Evolutionary conservation across 2,797 vertebrate species (phyloP).

Genomic region (Myotis daubentonii): DNA sequence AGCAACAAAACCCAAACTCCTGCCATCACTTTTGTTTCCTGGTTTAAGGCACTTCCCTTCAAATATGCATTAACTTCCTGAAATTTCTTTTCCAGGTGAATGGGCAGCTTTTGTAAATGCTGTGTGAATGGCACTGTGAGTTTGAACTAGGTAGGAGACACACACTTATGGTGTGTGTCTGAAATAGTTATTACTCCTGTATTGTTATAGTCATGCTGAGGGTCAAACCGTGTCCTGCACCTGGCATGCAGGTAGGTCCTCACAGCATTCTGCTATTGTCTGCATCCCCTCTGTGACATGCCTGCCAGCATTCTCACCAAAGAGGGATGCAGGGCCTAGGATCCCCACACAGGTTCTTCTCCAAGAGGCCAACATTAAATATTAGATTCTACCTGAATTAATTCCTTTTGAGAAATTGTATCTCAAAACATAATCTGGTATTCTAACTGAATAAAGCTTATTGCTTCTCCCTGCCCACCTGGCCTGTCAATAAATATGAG

Average conservation of each 20-base stretch:
- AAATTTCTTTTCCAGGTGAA: background rate
- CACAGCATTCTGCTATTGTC: background rate
- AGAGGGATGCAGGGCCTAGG: background rate
- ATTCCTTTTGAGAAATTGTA: background rate
- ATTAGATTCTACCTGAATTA: constrained; percentile 1
- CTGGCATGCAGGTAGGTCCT: background rate
- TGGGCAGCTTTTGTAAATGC: background rate
- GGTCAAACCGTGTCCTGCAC: background rate
- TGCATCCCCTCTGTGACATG: background rate
- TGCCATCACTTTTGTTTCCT: background rate
- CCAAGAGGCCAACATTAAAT: background rate
- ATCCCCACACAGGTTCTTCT: background rate
- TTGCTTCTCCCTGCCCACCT: background rate
- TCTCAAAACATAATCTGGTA: constrained; percentile 6
- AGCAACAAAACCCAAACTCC: background rate
- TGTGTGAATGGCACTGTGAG: background rate
- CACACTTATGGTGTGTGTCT: background rate
- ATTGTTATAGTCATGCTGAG: background rate
- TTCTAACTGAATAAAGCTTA: background rate
- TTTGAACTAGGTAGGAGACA: background rate
- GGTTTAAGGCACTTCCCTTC: constrained; percentile 5
- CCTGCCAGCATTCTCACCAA: background rate
- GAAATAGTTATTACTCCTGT: background rate
- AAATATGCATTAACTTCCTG: background rate
- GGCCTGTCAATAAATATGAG: background rate